Conservation (phyloP, 2,113 vertebrate genomes). For the Salvelinus sp. region DNA sequence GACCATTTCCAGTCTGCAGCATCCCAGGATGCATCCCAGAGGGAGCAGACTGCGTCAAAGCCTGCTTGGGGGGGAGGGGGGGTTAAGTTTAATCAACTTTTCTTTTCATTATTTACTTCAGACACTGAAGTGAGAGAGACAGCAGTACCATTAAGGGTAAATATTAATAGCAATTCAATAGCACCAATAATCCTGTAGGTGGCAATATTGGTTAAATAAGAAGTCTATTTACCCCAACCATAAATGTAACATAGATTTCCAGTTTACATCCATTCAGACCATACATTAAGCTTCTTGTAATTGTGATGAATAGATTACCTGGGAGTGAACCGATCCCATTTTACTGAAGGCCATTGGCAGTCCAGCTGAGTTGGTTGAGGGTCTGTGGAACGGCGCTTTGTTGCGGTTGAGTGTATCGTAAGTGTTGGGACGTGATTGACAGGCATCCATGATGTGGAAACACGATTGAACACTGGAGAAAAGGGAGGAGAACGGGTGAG, state of each 20-base stretch:
- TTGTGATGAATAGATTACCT: slow-evolving; percentile 72
- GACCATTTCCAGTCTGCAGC: slow-evolving; percentile 86
- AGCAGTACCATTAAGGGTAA: not conserved
- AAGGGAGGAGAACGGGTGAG: not conserved
- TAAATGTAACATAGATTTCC: too few relatives aligned
- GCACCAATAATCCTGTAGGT: slow-evolving; percentile 21
- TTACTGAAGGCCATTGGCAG: slow-evolving; percentile 87
- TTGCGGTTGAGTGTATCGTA: slow-evolving; percentile 88
- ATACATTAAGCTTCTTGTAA: too few relatives aligned
- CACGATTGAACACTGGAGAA: slow-evolving; percentile 88
- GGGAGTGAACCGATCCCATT: slow-evolving; percentile 84
- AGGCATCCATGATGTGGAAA: slow-evolving; percentile 97
- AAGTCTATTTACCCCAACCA: not conserved
- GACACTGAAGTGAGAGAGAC: not conserved
- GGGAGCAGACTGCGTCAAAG: slow-evolving; percentile 83
- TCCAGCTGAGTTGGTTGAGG: slow-evolving; percentile 76
- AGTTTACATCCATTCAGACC: too few relatives aligned
- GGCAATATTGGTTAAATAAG: slow-evolving; percentile 21
- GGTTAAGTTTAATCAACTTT: not conserved
- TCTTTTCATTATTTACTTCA: not conserved
- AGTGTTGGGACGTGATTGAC: slow-evolving; percentile 81
- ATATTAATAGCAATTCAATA: not conserved
- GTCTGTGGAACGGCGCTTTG: slow-evolving; percentile 84
- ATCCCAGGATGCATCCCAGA: slow-evolving; percentile 92
- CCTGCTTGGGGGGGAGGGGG: slow-evolving; percentile 76